A percentile compares a stretch with the other conserved stretches of the same genome.
Evolutionary conservation across 2,113 vertebrate species (phyloP).

Genomic region (Cinclus cinclus): DNA sequence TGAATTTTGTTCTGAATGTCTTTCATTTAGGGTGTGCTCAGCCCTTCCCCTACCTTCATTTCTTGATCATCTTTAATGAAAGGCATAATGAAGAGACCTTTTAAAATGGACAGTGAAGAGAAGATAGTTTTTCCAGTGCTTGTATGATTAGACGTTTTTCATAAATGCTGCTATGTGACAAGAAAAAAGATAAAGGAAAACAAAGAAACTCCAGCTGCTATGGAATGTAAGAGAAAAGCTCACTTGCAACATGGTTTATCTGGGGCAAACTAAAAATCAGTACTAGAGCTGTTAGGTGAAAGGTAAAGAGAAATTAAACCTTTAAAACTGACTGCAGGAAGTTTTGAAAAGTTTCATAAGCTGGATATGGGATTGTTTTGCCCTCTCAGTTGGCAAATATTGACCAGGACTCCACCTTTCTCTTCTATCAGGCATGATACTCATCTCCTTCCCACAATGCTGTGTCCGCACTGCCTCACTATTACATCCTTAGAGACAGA

Average conservation of each 20-base stretch:
- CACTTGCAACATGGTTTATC: not conserved
- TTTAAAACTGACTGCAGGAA: not conserved
- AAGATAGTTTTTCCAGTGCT: not conserved
- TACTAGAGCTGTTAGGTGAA: not conserved
- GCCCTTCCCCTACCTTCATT: not conserved
- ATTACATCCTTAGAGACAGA: not conserved
- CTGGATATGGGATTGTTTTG: not conserved
- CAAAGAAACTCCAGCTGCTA: not conserved
- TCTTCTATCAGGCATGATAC: not conserved
- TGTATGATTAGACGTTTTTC: not conserved
- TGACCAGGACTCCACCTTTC: not conserved
- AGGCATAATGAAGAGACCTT: not conserved
- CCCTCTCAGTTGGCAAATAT: not conserved
- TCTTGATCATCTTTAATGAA: not conserved
- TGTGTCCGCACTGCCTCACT: not conserved
- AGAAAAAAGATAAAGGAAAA: not conserved
- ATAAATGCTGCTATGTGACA: not conserved
- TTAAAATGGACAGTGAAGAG: not conserved
- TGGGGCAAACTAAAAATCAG: not conserved
- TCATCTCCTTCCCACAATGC: not conserved
- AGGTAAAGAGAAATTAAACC: not conserved
- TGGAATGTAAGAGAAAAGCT: not conserved
- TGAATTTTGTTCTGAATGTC: not conserved
- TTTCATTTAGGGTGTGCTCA: not conserved
- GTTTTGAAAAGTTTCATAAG: not conserved